phyloP scores from a whole-genome alignment of 92 coral and sea anemone genomes.

The Zoanthus solanderi region DNA sequence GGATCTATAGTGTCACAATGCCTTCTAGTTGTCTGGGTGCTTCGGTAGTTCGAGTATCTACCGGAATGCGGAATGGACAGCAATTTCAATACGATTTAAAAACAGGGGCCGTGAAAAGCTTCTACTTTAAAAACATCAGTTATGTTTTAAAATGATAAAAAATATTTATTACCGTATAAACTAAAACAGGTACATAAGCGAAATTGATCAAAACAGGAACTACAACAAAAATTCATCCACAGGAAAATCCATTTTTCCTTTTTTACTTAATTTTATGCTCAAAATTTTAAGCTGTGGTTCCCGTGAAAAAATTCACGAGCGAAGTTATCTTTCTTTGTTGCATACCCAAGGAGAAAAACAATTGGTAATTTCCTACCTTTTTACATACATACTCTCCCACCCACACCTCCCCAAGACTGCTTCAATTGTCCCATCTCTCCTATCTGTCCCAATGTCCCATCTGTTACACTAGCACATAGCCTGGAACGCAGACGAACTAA shows the following conservation, averaged over 20 bases:
- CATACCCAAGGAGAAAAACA: background rate
- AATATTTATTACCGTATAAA: background rate
- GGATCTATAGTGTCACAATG: background rate
- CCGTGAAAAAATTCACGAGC: background rate
- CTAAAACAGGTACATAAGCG: background rate
- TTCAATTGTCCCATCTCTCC: too few relatives aligned
- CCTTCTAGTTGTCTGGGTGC: background rate
- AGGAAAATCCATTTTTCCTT: background rate
- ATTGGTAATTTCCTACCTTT: too few relatives aligned
- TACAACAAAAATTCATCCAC: conserved; percentile 1
- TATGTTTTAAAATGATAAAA: background rate
- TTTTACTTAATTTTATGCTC: background rate
- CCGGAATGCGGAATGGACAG: background rate
- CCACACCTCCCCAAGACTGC: too few relatives aligned
- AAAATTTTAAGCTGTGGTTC: background rate
- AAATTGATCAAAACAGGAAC: conserved; percentile 6
- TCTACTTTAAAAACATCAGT: background rate
- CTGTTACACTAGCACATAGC: too few relatives aligned
- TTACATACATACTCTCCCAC: too few relatives aligned
- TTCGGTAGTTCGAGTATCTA: background rate
- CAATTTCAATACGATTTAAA: conserved; percentile 3
- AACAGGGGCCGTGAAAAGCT: background rate
- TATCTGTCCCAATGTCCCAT: too few relatives aligned
- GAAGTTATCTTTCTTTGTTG: background rate
- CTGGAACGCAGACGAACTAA: too few relatives aligned